Base-by-base conservation (phyloP, 1,140 invertebrate species). In the Lepidostoma basale region DNA sequence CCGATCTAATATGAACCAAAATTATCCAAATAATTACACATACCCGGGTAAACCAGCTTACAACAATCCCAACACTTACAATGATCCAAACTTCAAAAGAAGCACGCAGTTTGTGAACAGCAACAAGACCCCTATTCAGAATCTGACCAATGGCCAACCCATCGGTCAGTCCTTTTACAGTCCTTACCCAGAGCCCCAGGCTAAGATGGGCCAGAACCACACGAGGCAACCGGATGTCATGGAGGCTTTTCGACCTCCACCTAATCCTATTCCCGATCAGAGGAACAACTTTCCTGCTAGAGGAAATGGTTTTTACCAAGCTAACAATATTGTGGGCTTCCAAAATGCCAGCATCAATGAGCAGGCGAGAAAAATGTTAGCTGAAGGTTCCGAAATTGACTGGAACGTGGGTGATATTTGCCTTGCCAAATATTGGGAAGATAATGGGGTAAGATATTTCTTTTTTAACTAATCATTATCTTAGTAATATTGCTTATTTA, bases 401-500 rank as follows among this genome's bases (percentile, higher is more conserved):
- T 94, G 90, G 90, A 89, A 88, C 74, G 79, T 88, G 52, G 93
- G 93, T 18, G 92, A 95, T 76, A 85, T 88, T 44, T 95, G 92
- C 79, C 84, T 95, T 77, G 93, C 94, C 4, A 92, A 93, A 76
- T 96, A 96, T 79, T 96, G 94, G 93, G 93, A 96, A 81, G 94
- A 96, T 83, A 90, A 92, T 75, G 88, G 88, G 82, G 92, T 95
- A 78, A 83, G 82, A 14, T 9, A 14, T 3, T 47, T 22, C 14
- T 33, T 5, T 33, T 33, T 33, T 12, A 33, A 33, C 30, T 6
- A 6, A 6, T 33, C n/a, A n/a, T n/a, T n/a, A n/a, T n/a, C n/a
- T n/a, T 33, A 12, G 5, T 33, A 6, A 33, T 6, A 6, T 33
- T 33, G 5, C 30, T n/a, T 67, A 33, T 44, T 14, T 26, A 44